These are phyloP conservation scores for Psittacula derbiana DNA, from an alignment of 2,797 vertebrate genomes.

Conservation along the genomic window DNA sequence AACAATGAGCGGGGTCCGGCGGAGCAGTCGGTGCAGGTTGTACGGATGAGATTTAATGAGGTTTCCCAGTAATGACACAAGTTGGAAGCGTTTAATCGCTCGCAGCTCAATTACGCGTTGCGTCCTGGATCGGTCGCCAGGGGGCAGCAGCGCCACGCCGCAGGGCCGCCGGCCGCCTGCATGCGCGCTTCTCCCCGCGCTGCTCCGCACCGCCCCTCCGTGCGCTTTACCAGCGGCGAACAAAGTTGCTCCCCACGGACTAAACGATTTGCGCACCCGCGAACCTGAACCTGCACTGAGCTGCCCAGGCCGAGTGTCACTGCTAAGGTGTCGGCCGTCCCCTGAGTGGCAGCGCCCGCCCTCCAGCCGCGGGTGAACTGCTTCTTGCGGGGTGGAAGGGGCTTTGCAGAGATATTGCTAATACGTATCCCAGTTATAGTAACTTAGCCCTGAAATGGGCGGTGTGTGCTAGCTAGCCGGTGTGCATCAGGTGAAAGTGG, in stretches of 20 bases:
- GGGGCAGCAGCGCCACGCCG: constrained; percentile 41
- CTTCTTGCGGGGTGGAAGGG: background rate
- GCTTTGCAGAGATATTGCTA: constrained; percentile 33
- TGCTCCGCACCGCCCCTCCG: fast-evolving
- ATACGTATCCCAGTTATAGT: background rate
- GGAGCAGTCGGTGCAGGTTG: background rate
- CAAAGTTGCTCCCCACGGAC: fast-evolving
- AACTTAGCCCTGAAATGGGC: background rate
- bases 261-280: fast-evolving
- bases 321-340: fast-evolving
- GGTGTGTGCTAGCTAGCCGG: background rate
- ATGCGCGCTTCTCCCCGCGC: fast-evolving
- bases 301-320: background rate
- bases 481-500: background rate
- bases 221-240: fast-evolving
- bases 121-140: background rate
- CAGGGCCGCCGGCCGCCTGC: background rate
- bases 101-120: background rate
- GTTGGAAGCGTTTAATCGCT: background rate
- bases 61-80: background rate
- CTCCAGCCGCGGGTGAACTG: fast-evolving
- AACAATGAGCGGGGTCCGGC: background rate
- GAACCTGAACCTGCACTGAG: background rate
- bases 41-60: background rate
- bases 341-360: background rate